Percentiles rank a stretch among this genome's conserved stretches.
phyloP scores from a whole-genome alignment of 2,888 invertebrate species.

The Campopleginae sp. region DNA sequence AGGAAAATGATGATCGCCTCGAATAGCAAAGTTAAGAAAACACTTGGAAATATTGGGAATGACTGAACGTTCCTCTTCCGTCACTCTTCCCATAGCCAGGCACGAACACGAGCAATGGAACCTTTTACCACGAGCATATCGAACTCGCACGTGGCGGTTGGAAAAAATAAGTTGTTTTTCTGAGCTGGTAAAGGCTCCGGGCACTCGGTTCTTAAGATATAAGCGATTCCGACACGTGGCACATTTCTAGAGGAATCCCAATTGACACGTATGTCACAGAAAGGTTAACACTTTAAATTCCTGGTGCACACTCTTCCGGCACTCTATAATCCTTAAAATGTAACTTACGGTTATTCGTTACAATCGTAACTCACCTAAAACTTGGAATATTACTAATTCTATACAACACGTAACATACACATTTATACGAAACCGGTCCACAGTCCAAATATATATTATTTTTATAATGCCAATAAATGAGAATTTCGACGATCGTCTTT shows the following conservation, averaged over 20 bases:
- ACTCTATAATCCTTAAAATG: neutral
- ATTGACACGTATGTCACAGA: constrained; percentile 10
- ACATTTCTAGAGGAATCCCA: constrained; percentile 16
- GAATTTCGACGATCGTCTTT: constrained; percentile 1
- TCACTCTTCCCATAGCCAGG: neutral
- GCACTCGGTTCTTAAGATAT: neutral
- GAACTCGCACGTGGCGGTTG: neutral
- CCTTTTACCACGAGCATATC: neutral
- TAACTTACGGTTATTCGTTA: neutral
- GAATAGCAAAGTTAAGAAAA: neutral
- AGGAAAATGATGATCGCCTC: neutral
- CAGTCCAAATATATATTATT: neutral
- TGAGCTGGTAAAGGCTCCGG: neutral
- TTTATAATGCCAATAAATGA: constrained; percentile 2
- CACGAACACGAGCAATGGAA: neutral
- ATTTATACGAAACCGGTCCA: neutral
- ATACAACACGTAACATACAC: neutral
- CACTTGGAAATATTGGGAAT: constrained; percentile 15
- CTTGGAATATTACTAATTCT: neutral
- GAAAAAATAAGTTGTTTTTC: constrained; percentile 10
- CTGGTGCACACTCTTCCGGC: neutral
- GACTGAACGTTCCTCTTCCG: neutral
- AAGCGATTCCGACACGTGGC: neutral
- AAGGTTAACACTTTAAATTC: constrained; percentile 29
- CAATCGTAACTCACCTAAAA: neutral